Base-by-base conservation (phyloP, 2,888 invertebrate species). In the Apoda limacodes region DNA sequence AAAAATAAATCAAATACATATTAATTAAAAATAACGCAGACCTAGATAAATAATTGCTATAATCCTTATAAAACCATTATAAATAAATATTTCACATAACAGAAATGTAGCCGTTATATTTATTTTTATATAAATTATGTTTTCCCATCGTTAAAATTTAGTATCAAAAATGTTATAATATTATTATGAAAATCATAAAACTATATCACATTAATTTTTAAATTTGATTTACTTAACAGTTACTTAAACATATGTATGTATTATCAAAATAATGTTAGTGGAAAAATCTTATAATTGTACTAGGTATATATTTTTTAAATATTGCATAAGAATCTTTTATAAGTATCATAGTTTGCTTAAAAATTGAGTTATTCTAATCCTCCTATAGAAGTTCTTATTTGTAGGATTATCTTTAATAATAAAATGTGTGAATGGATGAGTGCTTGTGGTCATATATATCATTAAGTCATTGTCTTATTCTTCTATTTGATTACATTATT, bases 1-100 rank as follows among this genome's bases (percentile, higher is more conserved):
- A 84, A 76, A 82, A 78, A 47, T 70, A 69, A 76, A 68, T 56
- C 60, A 62, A 71, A 71, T 75, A 74, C 72, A 76, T 74, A 72
- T 70, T 57, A 65, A 70, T 63, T 9, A 27, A 27, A 32, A 55
- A 44, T 63, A 63, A 60, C 61, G 57, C 55, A 57, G 56, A 63
- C 48, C 60, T 75, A 76, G 71, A 58, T 69, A 66, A 74, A 75
- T 71, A 76, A 71, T 72, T 67, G 64, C 72, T 72, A 60, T 74
- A 67, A 57, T 68, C 69, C 59, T 70, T 61, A 57, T 61, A 57
- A 57, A 60, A 58, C 55, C 54, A 58, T 65, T 46, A 59, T 61
- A 55, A 55, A 65, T 65, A 6, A 17, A 5, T 17, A 17, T 17
- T 6, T 66, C 46, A 51, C 52, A 48, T 45, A 48, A 55, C 55